phyloP scores from a whole-genome alignment of 2,113 vertebrate species.

The Mobula hypostoma region DNA sequence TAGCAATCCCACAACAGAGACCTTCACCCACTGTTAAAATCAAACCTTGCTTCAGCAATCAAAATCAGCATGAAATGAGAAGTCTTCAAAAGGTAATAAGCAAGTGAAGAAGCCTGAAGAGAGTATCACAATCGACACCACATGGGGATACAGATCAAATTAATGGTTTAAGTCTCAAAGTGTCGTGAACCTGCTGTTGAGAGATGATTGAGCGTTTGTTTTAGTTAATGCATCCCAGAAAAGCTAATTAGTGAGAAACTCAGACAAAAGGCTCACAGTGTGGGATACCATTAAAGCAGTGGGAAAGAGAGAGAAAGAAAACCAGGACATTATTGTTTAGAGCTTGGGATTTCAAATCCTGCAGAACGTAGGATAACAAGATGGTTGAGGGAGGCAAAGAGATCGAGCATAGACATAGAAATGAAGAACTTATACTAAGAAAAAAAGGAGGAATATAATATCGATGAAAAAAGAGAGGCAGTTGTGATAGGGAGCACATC shows the following conservation, averaged over 20 bases:
- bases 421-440: not conserved
- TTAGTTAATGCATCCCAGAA: not conserved
- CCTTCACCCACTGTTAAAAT: not conserved
- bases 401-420: not conserved
- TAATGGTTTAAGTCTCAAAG: not conserved
- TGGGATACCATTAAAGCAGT: not conserved
- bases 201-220: conserved; percentile 16
- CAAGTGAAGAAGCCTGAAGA: not conserved
- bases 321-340: not conserved
- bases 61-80: conserved; percentile 8
- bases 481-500: too few species aligned
- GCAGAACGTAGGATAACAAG: not conserved
- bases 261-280: not conserved
- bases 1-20: not conserved
- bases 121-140: not conserved
- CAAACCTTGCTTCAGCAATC: not conserved
- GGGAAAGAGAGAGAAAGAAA: not conserved
- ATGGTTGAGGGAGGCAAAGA: not conserved
- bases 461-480: not conserved
- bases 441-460: not conserved
- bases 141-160: not conserved
- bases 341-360: not conserved
- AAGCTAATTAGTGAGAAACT: not conserved
- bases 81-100: not conserved
- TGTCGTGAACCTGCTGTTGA: not conserved